Evolutionary conservation across 2,888 invertebrate genomes (phyloP).

Genomic region (Rotaria sp.): DNA sequence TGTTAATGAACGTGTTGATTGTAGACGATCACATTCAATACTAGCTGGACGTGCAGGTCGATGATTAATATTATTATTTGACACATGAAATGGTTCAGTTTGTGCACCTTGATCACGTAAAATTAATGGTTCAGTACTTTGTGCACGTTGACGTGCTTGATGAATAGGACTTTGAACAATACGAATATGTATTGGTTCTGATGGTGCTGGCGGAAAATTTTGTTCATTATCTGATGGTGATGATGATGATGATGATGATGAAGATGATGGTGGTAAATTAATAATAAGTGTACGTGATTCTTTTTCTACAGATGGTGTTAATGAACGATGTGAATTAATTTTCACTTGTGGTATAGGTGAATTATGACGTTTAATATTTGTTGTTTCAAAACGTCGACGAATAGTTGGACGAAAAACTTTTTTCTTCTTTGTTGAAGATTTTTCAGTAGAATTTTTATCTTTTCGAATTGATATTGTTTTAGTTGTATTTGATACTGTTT

Average conservation of each 20-base stretch:
- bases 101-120: constrained; percentile 31
- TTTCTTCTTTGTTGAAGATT: not conserved
- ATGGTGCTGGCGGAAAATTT: not conserved
- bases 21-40: not conserved
- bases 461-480: not conserved
- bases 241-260: not conserved
- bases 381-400: not conserved
- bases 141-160: not conserved
- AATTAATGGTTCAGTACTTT: constrained; percentile 12
- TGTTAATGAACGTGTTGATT: not conserved
- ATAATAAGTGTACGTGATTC: constrained; percentile 10
- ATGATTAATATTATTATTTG: not conserved
- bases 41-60: not conserved
- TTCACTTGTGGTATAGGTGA: not conserved
- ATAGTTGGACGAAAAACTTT: not conserved
- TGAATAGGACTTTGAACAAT: not conserved
- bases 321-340: not conserved
- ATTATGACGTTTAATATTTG: not conserved
- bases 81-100: not conserved
- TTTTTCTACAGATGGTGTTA: not conserved
- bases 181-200: not conserved
- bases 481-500: not conserved
- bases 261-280: constrained; percentile 13
- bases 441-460: not conserved
- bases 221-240: not conserved